These are phyloP conservation scores for Anthopleura xanthogrammica DNA, from an alignment of 92 coral and sea anemone species.

Conservation along the genomic window DNA sequence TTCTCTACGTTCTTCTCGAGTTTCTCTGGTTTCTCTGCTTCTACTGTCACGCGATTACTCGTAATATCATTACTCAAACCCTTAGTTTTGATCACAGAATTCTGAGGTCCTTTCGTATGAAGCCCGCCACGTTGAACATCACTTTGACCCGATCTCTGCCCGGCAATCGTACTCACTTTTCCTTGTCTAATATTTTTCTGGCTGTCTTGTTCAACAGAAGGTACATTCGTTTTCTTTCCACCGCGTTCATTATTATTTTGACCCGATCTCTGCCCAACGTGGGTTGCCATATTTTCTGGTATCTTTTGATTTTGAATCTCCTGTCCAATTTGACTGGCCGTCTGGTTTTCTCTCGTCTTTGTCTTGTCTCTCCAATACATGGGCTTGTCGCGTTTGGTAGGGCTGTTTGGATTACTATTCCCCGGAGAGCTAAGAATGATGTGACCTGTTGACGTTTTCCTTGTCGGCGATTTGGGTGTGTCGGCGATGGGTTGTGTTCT, in stretches of 20 bases:
- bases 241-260: neutral
- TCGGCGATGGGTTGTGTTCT: neutral
- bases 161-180: neutral
- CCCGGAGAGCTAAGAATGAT: conserved; percentile 23
- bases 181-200: neutral
- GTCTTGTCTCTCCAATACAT: conserved; percentile 30
- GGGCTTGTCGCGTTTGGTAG: conserved; percentile 21
- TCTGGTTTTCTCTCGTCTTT: conserved; percentile 2
- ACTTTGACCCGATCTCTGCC: neutral
- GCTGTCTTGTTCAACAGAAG: neutral
- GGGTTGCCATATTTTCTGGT: neutral
- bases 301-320: neutral
- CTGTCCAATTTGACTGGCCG: neutral
- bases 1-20: neutral
- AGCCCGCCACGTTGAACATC: neutral
- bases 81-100: neutral
- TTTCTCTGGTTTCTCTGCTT: neutral
- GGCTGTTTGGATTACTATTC: conserved; percentile 26
- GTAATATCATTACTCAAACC: neutral
- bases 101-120: neutral
- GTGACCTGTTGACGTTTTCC: conserved; percentile 25
- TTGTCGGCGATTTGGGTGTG: neutral
- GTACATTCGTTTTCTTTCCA: neutral
- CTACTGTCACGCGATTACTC: neutral
- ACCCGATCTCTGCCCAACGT: neutral